Conservation (phyloP, 2,888 invertebrate genomes). For the Ernsta delagoae region DNA sequence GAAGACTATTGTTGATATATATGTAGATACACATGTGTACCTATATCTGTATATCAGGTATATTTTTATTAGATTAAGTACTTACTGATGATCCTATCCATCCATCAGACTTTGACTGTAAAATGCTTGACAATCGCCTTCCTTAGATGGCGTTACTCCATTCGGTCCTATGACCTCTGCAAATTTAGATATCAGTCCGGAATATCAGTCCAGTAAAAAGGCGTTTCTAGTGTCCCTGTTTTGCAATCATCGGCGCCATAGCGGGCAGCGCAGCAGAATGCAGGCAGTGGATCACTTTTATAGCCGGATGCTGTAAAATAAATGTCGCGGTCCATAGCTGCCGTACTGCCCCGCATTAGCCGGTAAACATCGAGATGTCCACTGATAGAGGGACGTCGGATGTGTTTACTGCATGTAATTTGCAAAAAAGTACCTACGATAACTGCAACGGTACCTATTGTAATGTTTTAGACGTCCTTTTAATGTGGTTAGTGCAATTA, state of each 20-base stretch:
- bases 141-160: too few species aligned
- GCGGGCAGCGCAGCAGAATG: slow-evolving; percentile 76
- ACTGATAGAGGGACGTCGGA: slow-evolving; percentile 9
- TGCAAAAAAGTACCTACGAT: slow-evolving; percentile 5
- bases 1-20: too few species aligned
- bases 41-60: too few species aligned
- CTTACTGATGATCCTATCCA: too few species aligned
- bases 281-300: slow-evolving; percentile 84
- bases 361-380: slow-evolving; percentile 56
- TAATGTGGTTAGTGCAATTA: background rate
- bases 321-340: slow-evolving; percentile 82
- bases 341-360: slow-evolving; percentile 63
- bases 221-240: slow-evolving; percentile 49
- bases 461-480: background rate
- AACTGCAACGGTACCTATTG: background rate
- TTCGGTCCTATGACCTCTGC: too few species aligned
- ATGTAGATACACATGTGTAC: too few species aligned
- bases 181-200: too few species aligned
- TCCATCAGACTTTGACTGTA: too few species aligned
- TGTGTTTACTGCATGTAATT: background rate
- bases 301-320: slow-evolving; percentile 85
- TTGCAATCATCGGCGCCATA: slow-evolving; percentile 43
- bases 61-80: too few species aligned
- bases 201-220: too few species aligned
- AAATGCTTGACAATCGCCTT: too few species aligned